phyloP scores from a whole-genome alignment of 2,888 invertebrate species.

The Melipona bicolor region DNA sequence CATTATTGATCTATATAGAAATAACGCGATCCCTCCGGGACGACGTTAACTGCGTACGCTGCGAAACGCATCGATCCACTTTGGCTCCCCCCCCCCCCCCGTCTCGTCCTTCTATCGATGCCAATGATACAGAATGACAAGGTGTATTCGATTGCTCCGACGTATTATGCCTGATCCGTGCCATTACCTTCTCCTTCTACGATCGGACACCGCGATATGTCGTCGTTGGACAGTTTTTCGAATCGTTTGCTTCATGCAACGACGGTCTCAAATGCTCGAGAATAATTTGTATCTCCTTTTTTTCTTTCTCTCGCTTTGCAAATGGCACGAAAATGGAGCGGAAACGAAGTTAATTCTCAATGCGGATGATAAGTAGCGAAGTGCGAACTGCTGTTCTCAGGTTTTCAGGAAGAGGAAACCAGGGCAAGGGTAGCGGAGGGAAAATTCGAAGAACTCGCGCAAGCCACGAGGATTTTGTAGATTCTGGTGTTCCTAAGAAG shows the following conservation, averaged over 20 bases:
- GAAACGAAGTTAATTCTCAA: not conserved
- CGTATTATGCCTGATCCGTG: not conserved
- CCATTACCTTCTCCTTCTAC: not conserved
- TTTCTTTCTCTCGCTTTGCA: not conserved
- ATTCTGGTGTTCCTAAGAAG: constrained; percentile 11
- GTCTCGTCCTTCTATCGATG: not conserved
- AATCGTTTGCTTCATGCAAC: not conserved
- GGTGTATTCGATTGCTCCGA: not conserved
- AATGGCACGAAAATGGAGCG: not conserved
- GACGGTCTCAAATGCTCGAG: too few species aligned
- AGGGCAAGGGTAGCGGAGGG: not conserved
- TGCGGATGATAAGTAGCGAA: not conserved
- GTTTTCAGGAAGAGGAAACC: constrained; percentile 2
- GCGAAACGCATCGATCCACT: not conserved
- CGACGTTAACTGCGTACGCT: constrained; percentile 7
- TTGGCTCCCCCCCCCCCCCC: too few species aligned
- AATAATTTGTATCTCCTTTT: not conserved
- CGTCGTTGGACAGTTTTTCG: not conserved
- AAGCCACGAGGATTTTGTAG: constrained; percentile 11
- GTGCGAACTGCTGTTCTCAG: not conserved
- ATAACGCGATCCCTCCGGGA: constrained; percentile 6
- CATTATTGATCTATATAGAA: not conserved
- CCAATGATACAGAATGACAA: not conserved
- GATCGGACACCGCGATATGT: not conserved
- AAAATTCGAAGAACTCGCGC: constrained; percentile 1